Evolutionary conservation across 2,888 invertebrate species (phyloP), one percentile per base, ranked within the genome.

Genomic region (Exocentrus adspersus): DNA sequence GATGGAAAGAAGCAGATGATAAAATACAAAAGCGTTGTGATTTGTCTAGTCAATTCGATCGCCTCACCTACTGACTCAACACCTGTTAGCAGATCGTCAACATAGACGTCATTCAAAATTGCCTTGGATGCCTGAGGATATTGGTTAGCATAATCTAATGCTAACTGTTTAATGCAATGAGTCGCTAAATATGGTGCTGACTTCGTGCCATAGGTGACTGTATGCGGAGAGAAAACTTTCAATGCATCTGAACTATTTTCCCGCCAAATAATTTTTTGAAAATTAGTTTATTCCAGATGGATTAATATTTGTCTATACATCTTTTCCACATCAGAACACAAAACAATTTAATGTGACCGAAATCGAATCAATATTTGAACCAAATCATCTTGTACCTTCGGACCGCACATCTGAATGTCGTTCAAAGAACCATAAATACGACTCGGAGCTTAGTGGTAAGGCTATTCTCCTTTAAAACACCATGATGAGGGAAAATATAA

Each of bases 41-140:
- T 24, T 24, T 24, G 24, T 7, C 24, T 46, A 37, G 37, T 16
- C 4, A 56, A 28, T 2, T 43, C 7, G 2, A 56, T 28, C 12
- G 56, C 42, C 10, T 45, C 17, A 2, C 32, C 46, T 4, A 46
- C 19, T 7, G 53, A 20, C 42, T 63, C 46, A 9, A 20, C 37
- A 12, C 63, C 66, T 1, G 56, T 28, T 5, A 66, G 12, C 12
- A 64, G 57, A 63, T 66, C 66, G 24, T 66, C 60, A 3, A 66
- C 60, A 54, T 64, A 62, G 19, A 65, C 62, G 37, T 64, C 60
- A 9, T 57, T 28, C 9, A 9, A 10, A 7, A 66, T 59, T 12
- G 56, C 32, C 5, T 62, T 30, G 7, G 46, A 20, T 17, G 67
- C 64, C 12, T 24, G n/a, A 12, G 58, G 53, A 46, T 53, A 17